Evolutionary conservation across 2,797 vertebrate species (phyloP).

Genomic region (Numenius phaeopus): DNA sequence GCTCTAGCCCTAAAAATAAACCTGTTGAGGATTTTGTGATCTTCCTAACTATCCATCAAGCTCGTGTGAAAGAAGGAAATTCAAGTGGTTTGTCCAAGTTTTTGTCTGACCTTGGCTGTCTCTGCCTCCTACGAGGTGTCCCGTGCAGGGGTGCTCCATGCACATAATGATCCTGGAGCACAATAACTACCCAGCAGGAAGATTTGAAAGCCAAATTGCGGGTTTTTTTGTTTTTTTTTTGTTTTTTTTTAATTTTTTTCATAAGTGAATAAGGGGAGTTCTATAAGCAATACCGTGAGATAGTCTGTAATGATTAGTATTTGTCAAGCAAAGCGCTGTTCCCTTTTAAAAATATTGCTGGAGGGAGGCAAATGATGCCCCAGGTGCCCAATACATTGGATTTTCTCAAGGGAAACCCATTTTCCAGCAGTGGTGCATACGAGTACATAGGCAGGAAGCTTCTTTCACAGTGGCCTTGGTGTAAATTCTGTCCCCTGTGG

Average conservation of each 20-base stretch:
- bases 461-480: not conserved
- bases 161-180: not conserved
- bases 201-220: not conserved
- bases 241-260: not conserved
- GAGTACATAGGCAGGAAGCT: accelerated
- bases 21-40: not conserved
- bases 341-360: not conserved
- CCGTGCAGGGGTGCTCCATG: not conserved
- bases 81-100: not conserved
- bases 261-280: not conserved
- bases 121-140: not conserved
- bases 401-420: not conserved
- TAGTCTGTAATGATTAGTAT: not conserved
- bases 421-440: not conserved
- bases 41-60: not conserved
- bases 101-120: not conserved
- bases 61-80: not conserved
- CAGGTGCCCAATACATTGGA: not conserved
- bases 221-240: not conserved
- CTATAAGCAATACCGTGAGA: not conserved
- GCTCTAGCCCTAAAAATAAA: not conserved
- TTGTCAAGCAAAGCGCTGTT: not conserved
- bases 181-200: not conserved
- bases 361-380: not conserved
- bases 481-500: accelerated